Percentiles rank a stretch among this genome's conserved stretches.
phyloP scores from a whole-genome alignment of 2,888 invertebrate genomes.

The Colletes collaris region DNA sequence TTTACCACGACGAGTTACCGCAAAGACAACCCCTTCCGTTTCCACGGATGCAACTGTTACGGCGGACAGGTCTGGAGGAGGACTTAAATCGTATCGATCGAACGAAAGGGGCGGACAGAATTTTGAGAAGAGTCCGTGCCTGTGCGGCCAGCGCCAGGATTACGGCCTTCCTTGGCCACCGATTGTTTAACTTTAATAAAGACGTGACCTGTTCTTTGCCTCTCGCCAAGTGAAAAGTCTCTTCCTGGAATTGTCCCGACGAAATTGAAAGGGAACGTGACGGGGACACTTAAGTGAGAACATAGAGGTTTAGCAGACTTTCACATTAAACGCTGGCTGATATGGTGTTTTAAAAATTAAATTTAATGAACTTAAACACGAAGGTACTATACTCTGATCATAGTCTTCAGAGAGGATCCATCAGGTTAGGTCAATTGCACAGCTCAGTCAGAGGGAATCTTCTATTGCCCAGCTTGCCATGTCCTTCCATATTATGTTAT shows the following conservation, averaged over 20 bases:
- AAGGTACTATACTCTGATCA: no score
- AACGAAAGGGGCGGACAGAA: conserved; percentile 30
- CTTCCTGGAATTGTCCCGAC: neutral
- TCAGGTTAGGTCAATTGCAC: no score
- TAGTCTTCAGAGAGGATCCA: no score
- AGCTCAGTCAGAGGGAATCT: no score
- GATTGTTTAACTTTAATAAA: conserved; percentile 61
- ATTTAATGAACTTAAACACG: no score
- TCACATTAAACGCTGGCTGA: no score
- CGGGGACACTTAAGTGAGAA: no score
- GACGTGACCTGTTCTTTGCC: conserved; percentile 26
- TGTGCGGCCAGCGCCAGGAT: conserved; percentile 44
- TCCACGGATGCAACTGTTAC: conserved; percentile 13
- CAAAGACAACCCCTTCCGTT: conserved; percentile 21
- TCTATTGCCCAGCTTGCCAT: no score
- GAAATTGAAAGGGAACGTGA: no score
- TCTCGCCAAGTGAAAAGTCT: neutral
- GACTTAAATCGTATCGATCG: conserved; percentile 28
- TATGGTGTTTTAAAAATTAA: no score
- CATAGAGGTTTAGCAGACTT: no score
- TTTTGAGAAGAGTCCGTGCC: conserved; percentile 49
- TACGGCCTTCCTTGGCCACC: conserved; percentile 30
- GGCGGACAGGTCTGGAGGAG: conserved; percentile 2
- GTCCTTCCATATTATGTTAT: no score
- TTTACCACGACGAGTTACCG: conserved; percentile 50